These are phyloP conservation scores for Trematocara nigrifrons DNA, from an alignment of 2,113 vertebrate genomes.

Conservation along the genomic window DNA sequence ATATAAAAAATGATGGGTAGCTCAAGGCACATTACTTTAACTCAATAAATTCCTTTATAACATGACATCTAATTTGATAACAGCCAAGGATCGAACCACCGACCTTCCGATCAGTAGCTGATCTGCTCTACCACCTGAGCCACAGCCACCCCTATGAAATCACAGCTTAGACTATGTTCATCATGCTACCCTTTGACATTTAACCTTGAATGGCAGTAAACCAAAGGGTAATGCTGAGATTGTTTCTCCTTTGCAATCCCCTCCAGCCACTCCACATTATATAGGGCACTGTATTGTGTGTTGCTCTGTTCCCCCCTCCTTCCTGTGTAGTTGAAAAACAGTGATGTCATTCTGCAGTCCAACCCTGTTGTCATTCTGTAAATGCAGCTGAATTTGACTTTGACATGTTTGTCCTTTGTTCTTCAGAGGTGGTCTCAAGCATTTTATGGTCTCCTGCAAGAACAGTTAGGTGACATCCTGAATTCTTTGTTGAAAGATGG, in stretches of 20 bases:
- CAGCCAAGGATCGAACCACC: background rate
- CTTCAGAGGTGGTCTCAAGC: constrained; percentile 22
- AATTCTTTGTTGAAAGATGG: background rate
- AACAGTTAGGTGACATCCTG: background rate
- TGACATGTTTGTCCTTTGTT: constrained; percentile 45
- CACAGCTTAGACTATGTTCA: background rate
- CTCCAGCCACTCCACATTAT: background rate
- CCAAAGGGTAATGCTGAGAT: background rate
- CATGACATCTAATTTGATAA: background rate
- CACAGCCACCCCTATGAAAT: background rate
- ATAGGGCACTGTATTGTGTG: constrained; percentile 14
- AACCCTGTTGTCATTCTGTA: constrained; percentile 20
- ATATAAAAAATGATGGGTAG: background rate
- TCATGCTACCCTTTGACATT: constrained; percentile 12
- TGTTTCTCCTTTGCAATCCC: background rate
- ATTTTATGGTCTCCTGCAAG: background rate
- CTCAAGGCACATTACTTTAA: background rate
- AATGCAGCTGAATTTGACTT: constrained; percentile 20
- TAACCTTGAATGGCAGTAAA: background rate
- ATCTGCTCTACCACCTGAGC: background rate
- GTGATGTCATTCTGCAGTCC: constrained; percentile 57
- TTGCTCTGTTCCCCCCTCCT: background rate
- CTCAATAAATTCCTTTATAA: background rate
- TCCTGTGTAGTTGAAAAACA: background rate
- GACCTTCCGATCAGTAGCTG: background rate